phyloP scores from a whole-genome alignment of 2,113 vertebrate genomes.

The Desmodus rotundus region DNA sequence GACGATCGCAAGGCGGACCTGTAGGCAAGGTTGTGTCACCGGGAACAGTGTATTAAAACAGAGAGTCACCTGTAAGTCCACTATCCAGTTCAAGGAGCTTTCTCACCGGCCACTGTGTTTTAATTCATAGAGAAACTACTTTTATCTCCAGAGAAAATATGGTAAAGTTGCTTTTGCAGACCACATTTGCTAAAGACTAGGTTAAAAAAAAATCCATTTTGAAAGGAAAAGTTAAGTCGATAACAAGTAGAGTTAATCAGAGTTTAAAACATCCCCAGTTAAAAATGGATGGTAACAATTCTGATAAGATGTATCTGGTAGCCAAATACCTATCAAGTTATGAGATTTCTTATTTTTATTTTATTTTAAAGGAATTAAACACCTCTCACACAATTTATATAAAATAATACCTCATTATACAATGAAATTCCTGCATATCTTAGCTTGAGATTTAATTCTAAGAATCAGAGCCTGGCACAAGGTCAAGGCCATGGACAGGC shows the following conservation, averaged over 20 bases:
- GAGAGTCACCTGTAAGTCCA: background rate
- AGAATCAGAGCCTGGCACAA: background rate
- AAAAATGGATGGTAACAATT: conserved; percentile 17
- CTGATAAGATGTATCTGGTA: background rate
- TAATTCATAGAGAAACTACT: background rate
- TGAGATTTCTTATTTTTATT: conserved; percentile 25
- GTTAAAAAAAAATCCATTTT: background rate
- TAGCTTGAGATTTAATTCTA: conserved; percentile 15
- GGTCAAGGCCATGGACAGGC: background rate
- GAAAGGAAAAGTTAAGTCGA: conserved; percentile 1
- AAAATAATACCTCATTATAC: background rate
- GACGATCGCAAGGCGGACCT: background rate
- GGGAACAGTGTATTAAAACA: background rate
- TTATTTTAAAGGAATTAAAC: conserved; percentile 15
- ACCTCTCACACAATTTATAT: background rate
- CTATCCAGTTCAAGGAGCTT: background rate
- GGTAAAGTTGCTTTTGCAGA: background rate
- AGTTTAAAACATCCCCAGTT: background rate
- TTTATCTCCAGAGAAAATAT: conserved; percentile 9
- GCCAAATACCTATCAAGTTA: background rate
- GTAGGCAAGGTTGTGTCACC: background rate
- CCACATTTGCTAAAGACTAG: background rate
- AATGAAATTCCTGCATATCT: conserved; percentile 36
- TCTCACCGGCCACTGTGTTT: background rate
- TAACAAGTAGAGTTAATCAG: conserved; percentile 1